A percentile compares a stretch with the other conserved stretches of the same genome.
phyloP scores from a whole-genome alignment of 1,140 invertebrate genomes.

The Hyles vespertilio region DNA sequence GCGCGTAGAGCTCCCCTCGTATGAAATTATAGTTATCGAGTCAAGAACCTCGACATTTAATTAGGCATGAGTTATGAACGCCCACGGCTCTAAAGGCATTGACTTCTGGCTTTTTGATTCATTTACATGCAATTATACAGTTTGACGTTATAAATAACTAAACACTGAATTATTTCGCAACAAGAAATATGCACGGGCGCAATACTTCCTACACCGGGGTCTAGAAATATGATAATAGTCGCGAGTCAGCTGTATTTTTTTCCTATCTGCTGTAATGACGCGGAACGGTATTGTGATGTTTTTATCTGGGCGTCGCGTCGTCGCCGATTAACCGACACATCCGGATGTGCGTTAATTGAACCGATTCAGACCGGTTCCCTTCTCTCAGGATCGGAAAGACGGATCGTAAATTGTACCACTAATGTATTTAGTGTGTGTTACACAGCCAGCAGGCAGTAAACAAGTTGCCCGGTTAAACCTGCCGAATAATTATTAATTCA shows the following conservation, averaged over 20 bases:
- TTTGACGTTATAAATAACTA: constrained; percentile 17
- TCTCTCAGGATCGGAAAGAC: constrained; percentile 13
- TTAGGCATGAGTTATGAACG: constrained; percentile 64
- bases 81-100: constrained; percentile 46
- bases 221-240: constrained; percentile 1
- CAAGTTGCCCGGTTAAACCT: no score
- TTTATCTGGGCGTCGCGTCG: constrained; percentile 7
- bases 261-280: constrained; percentile 6
- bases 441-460: no score
- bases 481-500: no score
- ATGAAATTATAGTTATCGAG: constrained; percentile 31
- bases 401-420: constrained; percentile 32
- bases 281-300: constrained; percentile 31
- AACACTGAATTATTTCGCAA: constrained; percentile 16
- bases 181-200: constrained; percentile 3
- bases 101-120: constrained; percentile 50
- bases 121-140: constrained; percentile 31
- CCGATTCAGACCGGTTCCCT: constrained; percentile 23
- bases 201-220: constrained; percentile 2
- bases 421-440: constrained; percentile 8
- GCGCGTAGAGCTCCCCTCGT: constrained; percentile 9
- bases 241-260: background rate
- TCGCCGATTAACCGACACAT: constrained; percentile 21
- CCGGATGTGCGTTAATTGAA: constrained; percentile 46
- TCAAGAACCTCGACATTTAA: constrained; percentile 63